Base-by-base conservation (phyloP, 2,113 vertebrate species). In the Martes martes region DNA sequence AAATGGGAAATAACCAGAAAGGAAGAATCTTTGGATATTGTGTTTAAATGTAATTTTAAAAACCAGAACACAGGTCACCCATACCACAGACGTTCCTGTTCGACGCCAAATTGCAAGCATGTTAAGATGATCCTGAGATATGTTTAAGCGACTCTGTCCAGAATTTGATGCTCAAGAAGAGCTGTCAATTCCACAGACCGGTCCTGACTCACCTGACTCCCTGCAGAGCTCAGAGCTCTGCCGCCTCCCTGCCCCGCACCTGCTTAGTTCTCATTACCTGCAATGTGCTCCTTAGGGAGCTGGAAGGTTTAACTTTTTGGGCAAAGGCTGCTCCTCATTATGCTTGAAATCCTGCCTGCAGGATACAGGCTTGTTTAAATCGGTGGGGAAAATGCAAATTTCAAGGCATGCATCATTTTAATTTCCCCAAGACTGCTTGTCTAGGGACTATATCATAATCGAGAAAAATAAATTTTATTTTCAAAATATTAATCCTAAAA, bases 1-100 rank as follows among this genome's bases (percentile, higher is more conserved):
- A 87, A 82, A 93, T 80, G 80, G 94, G 95, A 80, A 97, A n/a
- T 59, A 93, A 19, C 36, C 33, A 95, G 97, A 96, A 96, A 84
- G 47, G 26, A n/a, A 16, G 82, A 91, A 73, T 71, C 47, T 39
- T 86, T 13, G 18, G 18, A 42, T 88, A 2, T 89, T 93, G 79
- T 42, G 11, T 63, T 69, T 55, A 91, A 73, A 57, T 52, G 47
- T 18, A 28, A 83, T 24, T 36, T 57, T 15, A 23, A 47, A 61
- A 80, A 71, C 15, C n/a, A 74, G 55, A 91, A 76, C 67, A 7
- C 14, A 55, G n/a, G 82, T 78, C 5, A 45, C 78, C 78, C 6
- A 9, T n/a, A 26, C 23, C 65, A 76, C 4, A 33, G 14, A 33
- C 67, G 55, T 78, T 24, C 33, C 50, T 39, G 39, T 50, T 47